These are phyloP conservation scores for Tetramorium alpestre DNA, from an alignment of 1,140 invertebrate genomes.

Conservation along the genomic window DNA sequence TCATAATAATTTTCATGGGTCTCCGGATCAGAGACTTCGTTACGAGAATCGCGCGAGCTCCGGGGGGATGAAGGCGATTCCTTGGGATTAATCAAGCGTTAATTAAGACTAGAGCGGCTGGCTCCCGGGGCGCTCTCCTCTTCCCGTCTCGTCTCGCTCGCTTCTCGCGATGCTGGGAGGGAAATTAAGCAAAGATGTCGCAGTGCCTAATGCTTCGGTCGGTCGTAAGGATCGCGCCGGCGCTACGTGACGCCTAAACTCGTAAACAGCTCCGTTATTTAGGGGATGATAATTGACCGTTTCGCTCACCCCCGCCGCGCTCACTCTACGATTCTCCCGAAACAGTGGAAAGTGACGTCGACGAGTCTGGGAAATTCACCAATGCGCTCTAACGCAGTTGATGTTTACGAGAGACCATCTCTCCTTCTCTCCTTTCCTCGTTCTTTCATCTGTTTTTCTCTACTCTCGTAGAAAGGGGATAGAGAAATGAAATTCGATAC, in stretches of 20 bases:
- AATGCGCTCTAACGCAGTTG: slow-evolving; percentile 45
- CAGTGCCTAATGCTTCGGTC: slow-evolving; percentile 70
- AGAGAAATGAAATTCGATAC: slow-evolving; percentile 66
- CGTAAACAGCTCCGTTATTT: slow-evolving; percentile 78
- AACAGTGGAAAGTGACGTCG: slow-evolving; percentile 45
- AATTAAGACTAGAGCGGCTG: slow-evolving; percentile 69
- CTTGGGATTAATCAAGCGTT: slow-evolving; percentile 77
- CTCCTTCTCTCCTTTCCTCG: slow-evolving; percentile 27
- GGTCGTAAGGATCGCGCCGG: slow-evolving; percentile 61
- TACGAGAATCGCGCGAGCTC: slow-evolving; percentile 3
- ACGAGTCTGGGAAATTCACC: slow-evolving; percentile 68
- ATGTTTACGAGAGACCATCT: slow-evolving; percentile 63
- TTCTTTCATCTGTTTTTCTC: neutral
- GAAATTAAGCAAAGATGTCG: slow-evolving; percentile 81
- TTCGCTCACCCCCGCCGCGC: slow-evolving; percentile 47
- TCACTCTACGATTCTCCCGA: slow-evolving; percentile 65
- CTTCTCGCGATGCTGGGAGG: slow-evolving; percentile 69
- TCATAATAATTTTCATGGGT: slow-evolving; percentile 33
- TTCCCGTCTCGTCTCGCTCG: slow-evolving; percentile 57
- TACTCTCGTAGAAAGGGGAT: slow-evolving; percentile 37
- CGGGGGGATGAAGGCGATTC: slow-evolving; percentile 52
- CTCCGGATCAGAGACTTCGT: slow-evolving; percentile 19
- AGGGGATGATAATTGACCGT: slow-evolving; percentile 79
- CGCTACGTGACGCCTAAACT: slow-evolving; percentile 64
- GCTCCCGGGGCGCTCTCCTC: slow-evolving; percentile 21